Evolutionary conservation across 2,888 invertebrate species (phyloP), one percentile per base, ranked within the genome.

Genomic region (Stenolophus ochropezus): DNA sequence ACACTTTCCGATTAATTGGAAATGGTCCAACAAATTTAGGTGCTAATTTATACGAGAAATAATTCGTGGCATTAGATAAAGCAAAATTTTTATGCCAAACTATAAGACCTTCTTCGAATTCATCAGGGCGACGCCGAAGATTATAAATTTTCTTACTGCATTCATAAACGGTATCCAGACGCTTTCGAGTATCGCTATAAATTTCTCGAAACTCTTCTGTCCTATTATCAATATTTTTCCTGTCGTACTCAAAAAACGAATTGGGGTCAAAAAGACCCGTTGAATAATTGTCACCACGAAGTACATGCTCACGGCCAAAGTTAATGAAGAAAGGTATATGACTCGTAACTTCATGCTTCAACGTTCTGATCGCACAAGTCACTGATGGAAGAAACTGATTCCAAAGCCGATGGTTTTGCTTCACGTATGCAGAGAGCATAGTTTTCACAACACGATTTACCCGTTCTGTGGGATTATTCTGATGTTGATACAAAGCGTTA

Each of bases 391-490:
- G 58, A 47, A 84, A 65, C 16, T 73, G 61, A 21, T 86, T 86
- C 86, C 85, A 85, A 5, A 61, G 21, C n/a, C 75, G 23, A 47
- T 84, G 84, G n/a, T 83, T 51, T 5, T 82, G 74, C 4, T 14
- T 33, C 2, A 84, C 75, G 56, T 83, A 86, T 0, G 85, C 81
- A 4, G 85, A 58, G 6, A 86, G 84, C 49, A 84, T 84, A 4
- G 84, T 84, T 3, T 85, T 83, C 0, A 87, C 81, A 0, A 86
- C 85, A 23, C 85, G 81, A 81, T 86, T 86, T 0, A 85, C 84
- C 0, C 86, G 77, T 69, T 87, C 86, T 0, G 86, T 85, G 0
- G 86, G 85, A 33, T 87, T 86, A 0, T 84, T 81, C 81, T 86
- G 86, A 0, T 86, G 86, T 11, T 85, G 84, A 5, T 27, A 27